Evolutionary conservation across 2,888 invertebrate genomes (phyloP).

Genomic region (Agrochola lota): DNA sequence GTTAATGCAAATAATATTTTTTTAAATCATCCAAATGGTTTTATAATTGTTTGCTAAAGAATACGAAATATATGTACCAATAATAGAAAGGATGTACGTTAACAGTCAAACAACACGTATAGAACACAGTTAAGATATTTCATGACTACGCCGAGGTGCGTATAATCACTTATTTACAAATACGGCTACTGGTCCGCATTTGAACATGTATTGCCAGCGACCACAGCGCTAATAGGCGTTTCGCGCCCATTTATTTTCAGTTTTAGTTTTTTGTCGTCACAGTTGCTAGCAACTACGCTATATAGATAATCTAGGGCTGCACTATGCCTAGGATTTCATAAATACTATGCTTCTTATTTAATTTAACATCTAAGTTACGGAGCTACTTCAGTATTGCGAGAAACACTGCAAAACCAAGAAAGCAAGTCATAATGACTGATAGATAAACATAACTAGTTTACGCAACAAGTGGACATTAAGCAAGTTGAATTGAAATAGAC

Average conservation of each 20-base stretch:
- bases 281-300: conserved; percentile 83
- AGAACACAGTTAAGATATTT: conserved; percentile 49
- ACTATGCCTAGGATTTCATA: conserved; percentile 12
- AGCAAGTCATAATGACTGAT: conserved; percentile 56
- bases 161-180: conserved; percentile 82
- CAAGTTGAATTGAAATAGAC: conserved; percentile 72
- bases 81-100: conserved; percentile 10
- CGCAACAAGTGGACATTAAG: conserved; percentile 68
- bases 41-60: background rate
- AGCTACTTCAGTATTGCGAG: background rate
- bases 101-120: conserved; percentile 13
- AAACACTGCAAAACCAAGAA: conserved; percentile 34
- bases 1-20: background rate
- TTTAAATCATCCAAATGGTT: background rate
- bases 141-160: conserved; percentile 67
- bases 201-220: conserved; percentile 74
- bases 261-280: conserved; percentile 84
- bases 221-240: conserved; percentile 81
- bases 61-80: background rate
- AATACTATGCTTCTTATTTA: background rate
- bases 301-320: conserved; percentile 78
- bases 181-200: conserved; percentile 78
- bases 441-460: conserved; percentile 71
- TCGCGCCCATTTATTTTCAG: conserved; percentile 84
- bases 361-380: background rate